Base-by-base conservation (phyloP, 1,140 invertebrate species). In the Cephus cinctus region DNA sequence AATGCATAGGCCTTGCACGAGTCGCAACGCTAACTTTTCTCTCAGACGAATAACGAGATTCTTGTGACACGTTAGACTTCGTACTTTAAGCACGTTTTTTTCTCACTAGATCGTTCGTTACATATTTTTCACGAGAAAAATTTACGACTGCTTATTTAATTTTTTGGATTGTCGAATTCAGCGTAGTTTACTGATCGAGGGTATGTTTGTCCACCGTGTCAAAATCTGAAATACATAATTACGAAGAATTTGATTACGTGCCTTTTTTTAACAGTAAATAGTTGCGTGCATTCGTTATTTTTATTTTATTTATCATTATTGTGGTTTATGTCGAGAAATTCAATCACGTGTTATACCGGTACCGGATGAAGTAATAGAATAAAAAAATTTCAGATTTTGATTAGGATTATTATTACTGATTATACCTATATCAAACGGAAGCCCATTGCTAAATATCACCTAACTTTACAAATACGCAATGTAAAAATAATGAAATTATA, bases 401-500 rank as follows among this genome's bases (percentile, higher is more conserved):
- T 38, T 20, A 25, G 5, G 5, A 20, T 47, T 35, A 38, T 38
- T 12, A 16, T n/a, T 43, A 30, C n/a, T 50, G 48, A 25, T 20
- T 11, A 3, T 9, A 8, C 9, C 8, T 5, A 16, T 20, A 32
- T 39, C 35, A 16, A 58, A 58, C 45, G 54, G 54, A 50, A 58
- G 50, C 46, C 54, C 53, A 12, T 52, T 52, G 27, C 22, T 31
- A 53, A 50, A 46, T 44, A 32, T 41, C 18, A 43, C 43, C 48
- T 18, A 34, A 15, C 22, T 48, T 12, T 18, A 30, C 36, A 30
- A 47, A 46, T 56, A 18, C 40, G 30, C 6, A 8, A 15, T 16
- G 20, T 35, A 1, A 15, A 27, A 15, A 40, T 61, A 61, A 25
- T 55, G 60, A 62, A 60, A 62, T 64, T 60, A 62, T n/a, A n/a